Evolutionary conservation across 2,113 vertebrate genomes (phyloP), one percentile per base, ranked within the genome.

Genomic region (Oreotragus oreotragus): DNA sequence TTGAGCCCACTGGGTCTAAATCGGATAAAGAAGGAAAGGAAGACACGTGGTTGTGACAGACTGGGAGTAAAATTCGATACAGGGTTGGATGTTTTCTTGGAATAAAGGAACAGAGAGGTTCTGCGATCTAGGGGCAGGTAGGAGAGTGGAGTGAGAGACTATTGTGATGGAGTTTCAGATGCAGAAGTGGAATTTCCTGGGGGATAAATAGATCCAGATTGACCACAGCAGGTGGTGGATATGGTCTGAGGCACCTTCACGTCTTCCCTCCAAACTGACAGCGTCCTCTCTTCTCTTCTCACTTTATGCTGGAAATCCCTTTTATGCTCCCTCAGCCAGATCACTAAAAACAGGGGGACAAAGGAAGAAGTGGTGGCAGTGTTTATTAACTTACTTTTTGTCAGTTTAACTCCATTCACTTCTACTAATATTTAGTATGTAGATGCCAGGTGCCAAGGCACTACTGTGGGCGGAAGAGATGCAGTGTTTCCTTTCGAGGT

Each of bases 201-300:
- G 77, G 14, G 19, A n/a, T 70, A 58, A 70, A 13, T 43, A 73
- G 27, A 30, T 88, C 45, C 30, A 77, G 30, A 39, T 16, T 79
- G 53, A 62, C 33, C 19, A 1, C 7, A 17, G 33, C 0, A 6
- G 47, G 5, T 45, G 55, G 14, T 51, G 9, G 57, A 25, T 84
- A 49, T 7, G 9, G 10, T 36, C 36, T 45, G 80, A 51, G n/a
- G 3, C 2, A 79, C 28, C 53, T 66, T 60, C 25, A 25, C 2
- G 1, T 36, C 36, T 64, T 16, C 51, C 53, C 57, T 51, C 27
- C 70, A 57, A 36, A 16, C 27, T 62, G 16, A 81, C 16, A 49
- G 51, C 33, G 9, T 23, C 79, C 43, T 90, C 33, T 85, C 43
- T 51, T 92, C 17, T 77, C 13, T 11, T 92, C 47, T 79, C 33